Evolutionary conservation across 2,888 invertebrate species (phyloP).

Genomic region (Synanthedon myopaeformis): DNA sequence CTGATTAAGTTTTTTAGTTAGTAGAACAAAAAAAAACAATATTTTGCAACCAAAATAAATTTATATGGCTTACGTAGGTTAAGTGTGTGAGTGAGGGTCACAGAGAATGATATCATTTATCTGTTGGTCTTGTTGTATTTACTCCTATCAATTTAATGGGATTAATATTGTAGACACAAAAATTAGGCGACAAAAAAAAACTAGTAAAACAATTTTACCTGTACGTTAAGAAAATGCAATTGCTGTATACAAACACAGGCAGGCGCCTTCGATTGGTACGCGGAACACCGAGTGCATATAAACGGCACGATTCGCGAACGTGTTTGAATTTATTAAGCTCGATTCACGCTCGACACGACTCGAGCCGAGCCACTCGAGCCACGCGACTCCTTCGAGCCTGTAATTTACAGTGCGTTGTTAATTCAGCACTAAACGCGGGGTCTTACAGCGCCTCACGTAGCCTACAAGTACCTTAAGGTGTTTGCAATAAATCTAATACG

Average conservation of each 20-base stretch:
- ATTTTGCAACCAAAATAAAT: too few relatives aligned
- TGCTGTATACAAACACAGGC: slow-evolving; percentile 17
- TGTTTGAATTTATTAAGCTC: slow-evolving; percentile 26
- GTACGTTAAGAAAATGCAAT: background rate
- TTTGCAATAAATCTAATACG: too few relatives aligned
- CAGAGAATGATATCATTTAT: too few relatives aligned
- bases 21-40: too few relatives aligned
- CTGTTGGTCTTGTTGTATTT: too few relatives aligned
- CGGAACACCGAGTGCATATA: slow-evolving; percentile 14
- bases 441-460: slow-evolving; percentile 18
- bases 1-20: too few relatives aligned
- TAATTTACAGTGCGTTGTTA: slow-evolving; percentile 33
- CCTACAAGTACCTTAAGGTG: too few relatives aligned
- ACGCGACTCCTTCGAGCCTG: slow-evolving; percentile 11
- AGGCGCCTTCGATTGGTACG: slow-evolving; percentile 12
- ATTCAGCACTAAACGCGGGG: slow-evolving; percentile 25
- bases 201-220: background rate
- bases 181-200: too few relatives aligned
- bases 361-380: slow-evolving; percentile 9
- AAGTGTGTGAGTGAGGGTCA: too few relatives aligned
- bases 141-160: too few relatives aligned
- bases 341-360: slow-evolving; percentile 7
- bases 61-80: too few relatives aligned
- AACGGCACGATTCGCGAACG: slow-evolving; percentile 18
- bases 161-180: too few relatives aligned